A percentile compares a stretch with the other conserved stretches of the same genome.
These are phyloP conservation scores for Talpa occidentalis DNA, from an alignment of 2,113 vertebrate genomes.

Conservation along the genomic window DNA sequence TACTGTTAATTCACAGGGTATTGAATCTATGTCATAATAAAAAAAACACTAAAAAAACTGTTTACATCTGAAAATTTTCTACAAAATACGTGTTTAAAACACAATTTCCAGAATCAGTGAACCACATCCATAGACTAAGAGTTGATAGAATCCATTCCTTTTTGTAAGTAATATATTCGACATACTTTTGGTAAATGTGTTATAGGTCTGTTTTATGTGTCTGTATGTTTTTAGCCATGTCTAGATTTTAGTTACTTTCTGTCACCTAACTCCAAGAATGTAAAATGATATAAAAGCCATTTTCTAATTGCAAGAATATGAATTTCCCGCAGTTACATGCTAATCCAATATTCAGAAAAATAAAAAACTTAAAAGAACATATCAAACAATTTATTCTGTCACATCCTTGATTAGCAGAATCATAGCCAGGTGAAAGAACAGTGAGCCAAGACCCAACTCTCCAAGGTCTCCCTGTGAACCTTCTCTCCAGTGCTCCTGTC, in stretches of 20 bases:
- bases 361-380: neutral
- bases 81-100: conserved; percentile 48
- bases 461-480: neutral
- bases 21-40: conserved; percentile 31
- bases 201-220: conserved; percentile 32
- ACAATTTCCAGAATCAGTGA: conserved; percentile 38
- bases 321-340: conserved; percentile 13
- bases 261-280: conserved; percentile 45
- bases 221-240: conserved; percentile 42
- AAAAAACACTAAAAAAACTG: neutral
- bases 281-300: conserved; percentile 35
- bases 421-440: conserved; percentile 11
- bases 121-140: conserved; percentile 50
- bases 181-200: conserved; percentile 48
- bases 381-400: conserved; percentile 33
- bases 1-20: conserved; percentile 24
- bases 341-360: conserved; percentile 31
- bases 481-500: neutral
- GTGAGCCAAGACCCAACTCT: conserved; percentile 14
- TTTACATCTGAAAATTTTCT: conserved; percentile 61
- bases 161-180: conserved; percentile 46
- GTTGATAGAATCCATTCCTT: conserved; percentile 20
- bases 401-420: neutral
- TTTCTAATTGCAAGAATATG: conserved; percentile 34
- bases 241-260: conserved; percentile 50